phyloP scores from a whole-genome alignment of 2,888 invertebrate species.

The Cephus rjabovi region DNA sequence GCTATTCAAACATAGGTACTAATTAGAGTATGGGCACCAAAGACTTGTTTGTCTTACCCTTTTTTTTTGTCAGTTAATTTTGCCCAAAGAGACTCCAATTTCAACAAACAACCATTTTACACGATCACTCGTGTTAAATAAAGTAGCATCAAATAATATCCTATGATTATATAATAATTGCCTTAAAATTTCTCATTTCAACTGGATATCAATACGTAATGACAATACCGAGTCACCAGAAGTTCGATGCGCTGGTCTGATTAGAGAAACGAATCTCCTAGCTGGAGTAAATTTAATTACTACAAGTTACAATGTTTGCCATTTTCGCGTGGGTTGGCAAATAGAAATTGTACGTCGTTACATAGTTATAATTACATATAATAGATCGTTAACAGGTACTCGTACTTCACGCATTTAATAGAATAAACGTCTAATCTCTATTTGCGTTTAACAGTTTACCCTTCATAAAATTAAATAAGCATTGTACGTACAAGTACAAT shows the following conservation, averaged over 20 bases:
- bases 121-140: background rate
- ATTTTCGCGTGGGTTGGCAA: conserved; percentile 37
- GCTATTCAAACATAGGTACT: conserved; percentile 39
- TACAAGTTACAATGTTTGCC: conserved; percentile 29
- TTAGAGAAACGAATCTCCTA: conserved; percentile 44
- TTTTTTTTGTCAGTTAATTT: background rate
- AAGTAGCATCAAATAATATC: background rate
- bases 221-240: background rate
- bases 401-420: background rate
- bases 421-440: background rate
- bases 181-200: background rate
- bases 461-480: background rate
- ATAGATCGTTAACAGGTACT: background rate
- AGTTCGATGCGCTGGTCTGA: conserved; percentile 14
- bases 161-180: background rate
- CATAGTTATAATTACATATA: background rate
- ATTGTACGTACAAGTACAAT: background rate
- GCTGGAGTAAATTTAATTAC: conserved; percentile 43
- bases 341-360: conserved; percentile 12
- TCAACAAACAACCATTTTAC: background rate
- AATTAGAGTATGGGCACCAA: conserved; percentile 27
- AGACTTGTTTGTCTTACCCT: background rate
- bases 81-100: background rate
- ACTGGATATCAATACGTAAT: background rate
- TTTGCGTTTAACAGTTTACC: background rate